phyloP scores from a whole-genome alignment of 2,113 vertebrate species.

The Anthoscopus minutus region DNA sequence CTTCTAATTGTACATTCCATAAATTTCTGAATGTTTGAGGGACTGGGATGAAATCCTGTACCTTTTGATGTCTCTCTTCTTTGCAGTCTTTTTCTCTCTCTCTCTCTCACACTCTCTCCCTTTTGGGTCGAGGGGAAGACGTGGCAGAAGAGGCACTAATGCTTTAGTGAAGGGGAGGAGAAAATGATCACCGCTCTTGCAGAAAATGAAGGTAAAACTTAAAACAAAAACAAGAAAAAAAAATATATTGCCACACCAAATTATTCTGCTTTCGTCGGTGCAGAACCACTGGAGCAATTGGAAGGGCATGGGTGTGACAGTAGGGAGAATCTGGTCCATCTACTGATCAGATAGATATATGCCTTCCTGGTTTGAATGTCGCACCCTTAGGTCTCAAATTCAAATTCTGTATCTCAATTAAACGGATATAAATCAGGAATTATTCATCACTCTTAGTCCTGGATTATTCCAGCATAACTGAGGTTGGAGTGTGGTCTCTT shows the following conservation, averaged over 20 bases:
- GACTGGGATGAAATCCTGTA: conserved; percentile 78
- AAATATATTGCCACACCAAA: neutral
- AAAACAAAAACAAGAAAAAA: neutral
- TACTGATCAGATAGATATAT: neutral
- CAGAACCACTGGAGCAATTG: neutral
- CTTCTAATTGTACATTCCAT: conserved; percentile 70
- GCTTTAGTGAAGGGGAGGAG: neutral
- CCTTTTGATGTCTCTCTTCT: conserved; percentile 57
- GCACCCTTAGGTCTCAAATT: neutral
- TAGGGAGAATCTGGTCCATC: neutral
- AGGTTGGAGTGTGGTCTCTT: neutral
- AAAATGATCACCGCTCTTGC: neutral
- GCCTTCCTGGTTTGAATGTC: neutral
- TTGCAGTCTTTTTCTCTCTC: conserved; percentile 13
- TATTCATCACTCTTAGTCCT: neutral
- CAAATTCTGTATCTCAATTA: conserved; percentile 34
- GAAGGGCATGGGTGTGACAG: neutral
- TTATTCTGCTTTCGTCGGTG: neutral
- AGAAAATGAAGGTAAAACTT: neutral
- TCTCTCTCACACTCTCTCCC: neutral
- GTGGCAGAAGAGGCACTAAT: conserved; percentile 4
- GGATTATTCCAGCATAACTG: neutral
- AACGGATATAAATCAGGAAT: conserved; percentile 1
- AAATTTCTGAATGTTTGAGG: conserved; percentile 71
- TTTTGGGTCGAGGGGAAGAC: neutral